Conservation (phyloP, 2,797 vertebrate genomes). For the Sebastes matsubarae region DNA sequence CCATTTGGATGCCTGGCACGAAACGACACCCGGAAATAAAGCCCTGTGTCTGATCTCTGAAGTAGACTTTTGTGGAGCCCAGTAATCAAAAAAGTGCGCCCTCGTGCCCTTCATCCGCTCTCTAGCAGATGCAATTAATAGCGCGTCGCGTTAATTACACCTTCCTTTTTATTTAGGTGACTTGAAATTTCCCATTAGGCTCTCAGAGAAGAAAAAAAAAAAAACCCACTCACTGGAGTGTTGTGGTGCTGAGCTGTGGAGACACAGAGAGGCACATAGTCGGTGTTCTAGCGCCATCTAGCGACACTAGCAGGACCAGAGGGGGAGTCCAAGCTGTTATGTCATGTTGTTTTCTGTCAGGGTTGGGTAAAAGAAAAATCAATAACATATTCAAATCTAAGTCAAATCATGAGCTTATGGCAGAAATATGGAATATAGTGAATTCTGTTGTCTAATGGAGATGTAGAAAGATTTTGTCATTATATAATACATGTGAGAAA, state of each 20-base stretch:
- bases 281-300: conserved; percentile 80
- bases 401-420: neutral
- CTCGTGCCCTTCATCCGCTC: conserved; percentile 70
- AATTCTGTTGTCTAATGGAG: neutral
- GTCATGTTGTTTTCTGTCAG: neutral
- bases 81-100: conserved; percentile 53
- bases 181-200: conserved; percentile 77
- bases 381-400: neutral
- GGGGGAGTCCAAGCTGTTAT: conserved; percentile 34
- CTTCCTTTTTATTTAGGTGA: conserved; percentile 80
- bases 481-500: neutral
- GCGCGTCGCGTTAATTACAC: conserved; percentile 77
- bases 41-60: conserved; percentile 43
- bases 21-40: conserved; percentile 37
- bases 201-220: conserved; percentile 10
- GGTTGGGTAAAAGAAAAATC: neutral
- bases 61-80: conserved; percentile 47
- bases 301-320: conserved; percentile 35
- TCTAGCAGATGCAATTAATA: conserved; percentile 78
- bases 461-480: neutral
- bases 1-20: conserved; percentile 47
- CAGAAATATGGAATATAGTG: neutral
- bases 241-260: conserved; percentile 26
- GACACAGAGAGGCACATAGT: conserved; percentile 8
- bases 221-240: neutral